Evolutionary conservation across 2,113 vertebrate species (phyloP).

Genomic region (Gulo gulo): DNA sequence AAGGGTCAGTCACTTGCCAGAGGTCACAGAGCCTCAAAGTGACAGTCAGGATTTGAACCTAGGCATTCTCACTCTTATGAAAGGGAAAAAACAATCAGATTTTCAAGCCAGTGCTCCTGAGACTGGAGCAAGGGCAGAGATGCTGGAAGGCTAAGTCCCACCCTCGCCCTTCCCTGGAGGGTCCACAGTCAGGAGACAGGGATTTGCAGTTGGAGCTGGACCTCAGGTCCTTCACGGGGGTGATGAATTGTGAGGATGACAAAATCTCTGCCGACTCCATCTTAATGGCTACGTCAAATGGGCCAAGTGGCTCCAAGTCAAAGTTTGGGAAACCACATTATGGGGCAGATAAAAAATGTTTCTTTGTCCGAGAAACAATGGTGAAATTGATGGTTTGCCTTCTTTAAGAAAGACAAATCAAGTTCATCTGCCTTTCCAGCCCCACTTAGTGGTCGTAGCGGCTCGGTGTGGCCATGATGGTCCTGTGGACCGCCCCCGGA

Average conservation of each 20-base stretch:
- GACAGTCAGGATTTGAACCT: background rate
- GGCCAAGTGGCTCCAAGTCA: background rate
- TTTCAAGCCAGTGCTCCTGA: background rate
- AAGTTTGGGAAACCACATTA: background rate
- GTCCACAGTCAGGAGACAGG: background rate
- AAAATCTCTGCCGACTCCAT: background rate
- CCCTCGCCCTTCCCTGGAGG: background rate
- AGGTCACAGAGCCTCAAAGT: background rate
- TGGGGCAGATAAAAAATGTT: background rate
- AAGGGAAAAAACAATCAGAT: background rate
- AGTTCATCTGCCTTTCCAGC: background rate
- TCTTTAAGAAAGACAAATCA: background rate
- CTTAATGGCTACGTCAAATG: background rate
- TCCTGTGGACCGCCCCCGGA: background rate
- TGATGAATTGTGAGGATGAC: background rate
- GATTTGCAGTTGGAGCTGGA: background rate
- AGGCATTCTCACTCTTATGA: background rate
- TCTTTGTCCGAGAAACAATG: background rate
- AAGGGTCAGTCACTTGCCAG: background rate
- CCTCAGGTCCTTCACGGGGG: background rate
- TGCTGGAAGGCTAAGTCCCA: background rate
- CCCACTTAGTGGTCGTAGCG: background rate
- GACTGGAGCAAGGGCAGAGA: background rate
- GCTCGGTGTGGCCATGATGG: fast-evolving
- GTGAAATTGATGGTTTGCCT: background rate